phyloP scores from a whole-genome alignment of 2,113 vertebrate genomes.

The Montifringilla adamsi region DNA sequence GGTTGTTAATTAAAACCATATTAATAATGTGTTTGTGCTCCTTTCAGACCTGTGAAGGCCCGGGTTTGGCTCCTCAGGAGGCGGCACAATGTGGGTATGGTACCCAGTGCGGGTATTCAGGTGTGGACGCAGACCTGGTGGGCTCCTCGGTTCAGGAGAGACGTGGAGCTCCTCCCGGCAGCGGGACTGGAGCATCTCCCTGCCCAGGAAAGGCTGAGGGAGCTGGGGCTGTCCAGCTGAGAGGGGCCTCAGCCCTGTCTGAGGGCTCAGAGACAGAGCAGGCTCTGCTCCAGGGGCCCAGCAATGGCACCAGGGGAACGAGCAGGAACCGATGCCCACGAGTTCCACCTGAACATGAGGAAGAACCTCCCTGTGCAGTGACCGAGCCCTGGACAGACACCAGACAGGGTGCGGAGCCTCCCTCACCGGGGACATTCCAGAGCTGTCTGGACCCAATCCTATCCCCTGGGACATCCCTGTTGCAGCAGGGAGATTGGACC shows the following conservation, averaged over 20 bases:
- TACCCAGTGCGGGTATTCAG: fast-evolving
- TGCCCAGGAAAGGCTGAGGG: not conserved
- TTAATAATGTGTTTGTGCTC: not conserved
- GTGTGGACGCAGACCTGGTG: fast-evolving
- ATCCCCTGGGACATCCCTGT: not conserved
- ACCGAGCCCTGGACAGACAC: not conserved
- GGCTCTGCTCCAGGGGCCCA: not conserved
- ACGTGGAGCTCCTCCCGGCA: fast-evolving
- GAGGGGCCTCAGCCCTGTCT: too few relatives aligned
- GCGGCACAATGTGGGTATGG: not conserved
- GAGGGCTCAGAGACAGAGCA: not conserved
- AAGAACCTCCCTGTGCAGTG: not conserved
- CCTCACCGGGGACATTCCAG: not conserved
- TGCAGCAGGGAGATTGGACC: not conserved
- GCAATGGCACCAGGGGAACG: not conserved
- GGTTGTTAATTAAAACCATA: not conserved
- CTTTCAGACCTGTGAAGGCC: not conserved
- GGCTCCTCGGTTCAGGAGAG: not conserved
- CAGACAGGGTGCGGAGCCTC: not conserved
- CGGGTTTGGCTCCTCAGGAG: not conserved
- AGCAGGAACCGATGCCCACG: too few relatives aligned
- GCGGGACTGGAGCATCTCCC: not conserved
- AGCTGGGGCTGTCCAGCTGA: not conserved
- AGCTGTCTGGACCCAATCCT: not conserved
- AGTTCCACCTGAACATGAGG: too few relatives aligned